These are phyloP conservation scores for Polypterus senegalus DNA, from an alignment of 2,113 vertebrate genomes.

Conservation along the genomic window DNA sequence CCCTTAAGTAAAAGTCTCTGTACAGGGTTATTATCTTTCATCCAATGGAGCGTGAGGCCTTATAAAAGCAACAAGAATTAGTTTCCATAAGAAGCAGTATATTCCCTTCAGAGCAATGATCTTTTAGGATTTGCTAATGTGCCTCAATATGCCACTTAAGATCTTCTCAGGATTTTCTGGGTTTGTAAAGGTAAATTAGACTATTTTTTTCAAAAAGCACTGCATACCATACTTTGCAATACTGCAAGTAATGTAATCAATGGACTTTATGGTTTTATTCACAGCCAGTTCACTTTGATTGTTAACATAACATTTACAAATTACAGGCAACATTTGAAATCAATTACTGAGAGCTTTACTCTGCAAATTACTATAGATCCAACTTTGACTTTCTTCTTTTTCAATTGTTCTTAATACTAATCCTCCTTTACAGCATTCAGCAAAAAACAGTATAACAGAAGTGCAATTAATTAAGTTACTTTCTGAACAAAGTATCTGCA, in stretches of 20 bases:
- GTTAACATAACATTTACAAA: constrained; percentile 3
- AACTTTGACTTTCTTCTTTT: not conserved
- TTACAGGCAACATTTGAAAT: constrained; percentile 1
- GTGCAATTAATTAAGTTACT: constrained; percentile 1
- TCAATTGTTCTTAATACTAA: not conserved
- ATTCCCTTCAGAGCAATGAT: too few species aligned
- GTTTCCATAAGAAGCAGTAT: too few species aligned
- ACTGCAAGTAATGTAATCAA: constrained; percentile 1
- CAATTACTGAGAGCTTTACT: not conserved
- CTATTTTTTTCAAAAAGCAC: not conserved
- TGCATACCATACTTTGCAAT: not conserved
- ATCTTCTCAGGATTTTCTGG: not conserved
- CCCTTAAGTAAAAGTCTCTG: too few species aligned
- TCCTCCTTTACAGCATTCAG: not conserved
- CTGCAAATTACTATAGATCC: constrained; percentile 3
- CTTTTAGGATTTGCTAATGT: too few species aligned
- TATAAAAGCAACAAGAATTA: too few species aligned
- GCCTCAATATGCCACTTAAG: too few species aligned
- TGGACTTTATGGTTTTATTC: not conserved
- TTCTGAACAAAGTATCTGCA: not conserved
- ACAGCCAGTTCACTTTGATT: not conserved
- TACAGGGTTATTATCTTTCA: too few species aligned
- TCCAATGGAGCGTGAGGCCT: too few species aligned
- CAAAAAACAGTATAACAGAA: not conserved
- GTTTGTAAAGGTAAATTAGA: not conserved